Conservation (phyloP, 2,888 invertebrate species). For the Helleia helle region DNA sequence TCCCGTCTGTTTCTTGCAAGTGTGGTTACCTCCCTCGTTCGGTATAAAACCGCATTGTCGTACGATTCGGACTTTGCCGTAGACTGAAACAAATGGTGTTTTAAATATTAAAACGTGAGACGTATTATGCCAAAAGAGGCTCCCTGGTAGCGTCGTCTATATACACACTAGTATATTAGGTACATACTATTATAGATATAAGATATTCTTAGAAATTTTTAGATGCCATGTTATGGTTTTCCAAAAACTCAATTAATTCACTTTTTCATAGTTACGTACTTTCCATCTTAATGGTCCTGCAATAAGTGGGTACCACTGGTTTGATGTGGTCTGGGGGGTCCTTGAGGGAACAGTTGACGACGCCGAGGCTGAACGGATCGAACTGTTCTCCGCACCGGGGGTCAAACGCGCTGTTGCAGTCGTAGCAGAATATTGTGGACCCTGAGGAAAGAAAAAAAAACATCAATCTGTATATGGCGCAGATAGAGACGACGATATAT, state of each 20-base stretch:
- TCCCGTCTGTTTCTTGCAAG: conserved; percentile 80
- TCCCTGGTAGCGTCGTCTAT: no score
- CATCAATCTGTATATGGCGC: no score
- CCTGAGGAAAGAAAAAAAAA: no score
- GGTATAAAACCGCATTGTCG: conserved; percentile 86
- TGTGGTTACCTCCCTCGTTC: conserved; percentile 75
- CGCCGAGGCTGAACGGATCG: conserved; percentile 87
- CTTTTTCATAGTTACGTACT: no score
- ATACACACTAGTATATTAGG: no score
- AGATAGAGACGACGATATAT: no score
- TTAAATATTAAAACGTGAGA: no score
- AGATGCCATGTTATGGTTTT: no score
- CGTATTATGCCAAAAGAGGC: no score
- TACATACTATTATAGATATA: no score
- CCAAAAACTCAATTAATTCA: no score
- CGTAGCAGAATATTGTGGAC: conserved; percentile 84
- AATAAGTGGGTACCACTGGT: conserved; percentile 77
- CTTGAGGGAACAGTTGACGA: conserved; percentile 86
- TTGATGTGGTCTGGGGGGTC: conserved; percentile 81
- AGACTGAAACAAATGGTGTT: conserved; percentile 80
- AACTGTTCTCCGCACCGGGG: conserved; percentile 92
- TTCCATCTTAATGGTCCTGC: conserved; percentile 88
- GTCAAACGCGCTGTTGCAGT: conserved; percentile 93
- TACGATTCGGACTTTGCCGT: conserved; percentile 83
- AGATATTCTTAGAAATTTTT: no score